phyloP scores from a whole-genome alignment of 2,888 invertebrate genomes.

The Microdon myrmicae region DNA sequence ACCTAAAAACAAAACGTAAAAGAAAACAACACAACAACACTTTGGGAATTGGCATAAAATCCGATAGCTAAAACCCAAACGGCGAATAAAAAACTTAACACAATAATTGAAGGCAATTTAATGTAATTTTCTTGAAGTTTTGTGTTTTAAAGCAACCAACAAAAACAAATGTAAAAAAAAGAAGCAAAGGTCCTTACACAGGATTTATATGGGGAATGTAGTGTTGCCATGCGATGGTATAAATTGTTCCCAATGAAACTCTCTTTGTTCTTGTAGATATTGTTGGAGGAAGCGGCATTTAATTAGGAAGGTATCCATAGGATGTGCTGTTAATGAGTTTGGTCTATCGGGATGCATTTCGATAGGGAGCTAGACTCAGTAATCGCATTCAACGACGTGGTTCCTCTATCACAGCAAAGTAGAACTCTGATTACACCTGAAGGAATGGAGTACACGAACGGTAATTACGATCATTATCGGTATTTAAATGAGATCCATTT shows the following conservation, averaged over 20 bases:
- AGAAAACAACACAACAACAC: constrained; percentile 56
- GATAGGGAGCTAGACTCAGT: not conserved
- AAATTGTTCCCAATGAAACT: constrained; percentile 12
- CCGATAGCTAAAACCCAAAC: constrained; percentile 64
- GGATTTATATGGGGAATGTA: constrained; percentile 26
- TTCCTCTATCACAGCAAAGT: too few species aligned
- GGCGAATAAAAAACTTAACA: constrained; percentile 65
- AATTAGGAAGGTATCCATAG: constrained; percentile 12
- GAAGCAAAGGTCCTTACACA: constrained; percentile 17
- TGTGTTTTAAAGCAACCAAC: constrained; percentile 51
- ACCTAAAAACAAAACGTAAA: constrained; percentile 8
- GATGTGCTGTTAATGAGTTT: constrained; percentile 47
- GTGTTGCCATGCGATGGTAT: constrained; percentile 46
- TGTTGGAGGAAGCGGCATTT: not conserved
- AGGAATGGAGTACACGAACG: too few species aligned
- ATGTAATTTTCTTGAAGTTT: constrained; percentile 64
- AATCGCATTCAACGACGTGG: too few species aligned
- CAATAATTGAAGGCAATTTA: constrained; percentile 67
- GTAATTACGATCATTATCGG: too few species aligned
- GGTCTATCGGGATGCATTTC: too few species aligned
- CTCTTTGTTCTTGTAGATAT: constrained; percentile 1
- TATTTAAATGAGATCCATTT: too few species aligned
- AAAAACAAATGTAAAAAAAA: constrained; percentile 9
- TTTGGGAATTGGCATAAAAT: too few species aligned
- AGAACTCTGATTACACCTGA: too few species aligned